Conservation (phyloP, 2,113 vertebrate species). For the Sebastes fasciatus region DNA sequence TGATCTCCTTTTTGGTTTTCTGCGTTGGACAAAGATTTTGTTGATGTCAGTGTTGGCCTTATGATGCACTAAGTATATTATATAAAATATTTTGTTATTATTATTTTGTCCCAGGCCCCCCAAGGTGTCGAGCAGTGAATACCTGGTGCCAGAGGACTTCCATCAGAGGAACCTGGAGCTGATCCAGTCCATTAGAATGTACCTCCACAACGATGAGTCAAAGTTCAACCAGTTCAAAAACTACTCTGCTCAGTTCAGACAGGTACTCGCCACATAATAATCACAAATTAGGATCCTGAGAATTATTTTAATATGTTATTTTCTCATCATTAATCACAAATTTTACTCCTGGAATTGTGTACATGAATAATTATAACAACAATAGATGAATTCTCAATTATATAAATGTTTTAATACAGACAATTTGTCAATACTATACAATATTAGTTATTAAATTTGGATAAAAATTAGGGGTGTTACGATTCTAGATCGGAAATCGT, state of each 20-base stretch:
- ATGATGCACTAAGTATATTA: neutral
- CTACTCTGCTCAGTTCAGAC: conserved; percentile 95
- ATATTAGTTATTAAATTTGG: too few relatives aligned
- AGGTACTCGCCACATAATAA: conserved; percentile 83
- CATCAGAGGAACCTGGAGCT: conserved; percentile 94
- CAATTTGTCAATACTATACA: too few relatives aligned
- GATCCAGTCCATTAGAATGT: conserved; percentile 93
- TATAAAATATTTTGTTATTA: neutral
- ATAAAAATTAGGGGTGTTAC: too few relatives aligned
- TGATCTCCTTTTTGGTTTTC: neutral
- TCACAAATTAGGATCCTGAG: neutral
- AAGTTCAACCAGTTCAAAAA: conserved; percentile 95
- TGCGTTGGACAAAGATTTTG: neutral
- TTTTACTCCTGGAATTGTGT: too few relatives aligned
- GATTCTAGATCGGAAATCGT: too few relatives aligned
- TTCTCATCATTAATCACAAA: neutral
- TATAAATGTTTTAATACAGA: too few relatives aligned
- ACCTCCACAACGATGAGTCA: conserved; percentile 91
- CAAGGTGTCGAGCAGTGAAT: conserved; percentile 74
- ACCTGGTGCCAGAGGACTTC: conserved; percentile 94
- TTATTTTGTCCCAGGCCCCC: conserved; percentile 69
- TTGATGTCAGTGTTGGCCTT: neutral
- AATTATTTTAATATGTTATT: neutral
- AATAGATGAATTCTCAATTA: too few relatives aligned
- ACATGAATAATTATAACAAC: too few relatives aligned